These are phyloP conservation scores for Danaus melanippus DNA, from an alignment of 1,140 invertebrate genomes.

Conservation along the genomic window DNA sequence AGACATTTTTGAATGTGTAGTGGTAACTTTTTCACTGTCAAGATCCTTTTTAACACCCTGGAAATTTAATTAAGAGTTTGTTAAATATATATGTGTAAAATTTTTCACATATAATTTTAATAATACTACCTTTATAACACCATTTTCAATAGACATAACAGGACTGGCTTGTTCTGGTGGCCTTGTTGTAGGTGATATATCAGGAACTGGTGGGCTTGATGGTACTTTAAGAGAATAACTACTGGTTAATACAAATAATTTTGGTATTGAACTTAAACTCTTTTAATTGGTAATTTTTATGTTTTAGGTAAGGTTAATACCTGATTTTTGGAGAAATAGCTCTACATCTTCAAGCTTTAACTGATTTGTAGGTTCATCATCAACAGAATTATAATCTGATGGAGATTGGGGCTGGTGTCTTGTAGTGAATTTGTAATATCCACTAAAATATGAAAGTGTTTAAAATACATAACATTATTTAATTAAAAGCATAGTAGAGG, in stretches of 20 bases:
- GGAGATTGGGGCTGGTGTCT: constrained; percentile 49
- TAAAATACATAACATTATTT: not conserved
- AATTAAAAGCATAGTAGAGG: constrained; percentile 3
- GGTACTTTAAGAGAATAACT: constrained; percentile 19
- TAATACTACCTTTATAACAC: constrained; percentile 51
- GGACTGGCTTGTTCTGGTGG: constrained; percentile 39
- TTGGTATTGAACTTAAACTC: constrained; percentile 13
- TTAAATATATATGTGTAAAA: constrained; percentile 3
- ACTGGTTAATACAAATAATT: not conserved
- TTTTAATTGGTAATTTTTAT: too few species aligned
- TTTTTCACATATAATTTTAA: not conserved
- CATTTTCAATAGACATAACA: constrained; percentile 66
- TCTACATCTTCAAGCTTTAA: constrained; percentile 60
- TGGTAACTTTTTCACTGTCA: constrained; percentile 22
- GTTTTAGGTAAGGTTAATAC: too few species aligned
- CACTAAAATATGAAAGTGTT: constrained; percentile 20
- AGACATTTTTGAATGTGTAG: not conserved
- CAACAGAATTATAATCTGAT: constrained; percentile 43
- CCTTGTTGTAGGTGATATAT: constrained; percentile 19
- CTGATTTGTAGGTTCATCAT: constrained; percentile 44
- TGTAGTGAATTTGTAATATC: constrained; percentile 32
- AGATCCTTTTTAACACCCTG: constrained; percentile 47
- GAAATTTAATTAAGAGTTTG: constrained; percentile 12
- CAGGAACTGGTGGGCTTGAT: constrained; percentile 14
- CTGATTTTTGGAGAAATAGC: constrained; percentile 56